Conservation (phyloP, 1,140 invertebrate species). For the Conus ventricosus region DNA sequence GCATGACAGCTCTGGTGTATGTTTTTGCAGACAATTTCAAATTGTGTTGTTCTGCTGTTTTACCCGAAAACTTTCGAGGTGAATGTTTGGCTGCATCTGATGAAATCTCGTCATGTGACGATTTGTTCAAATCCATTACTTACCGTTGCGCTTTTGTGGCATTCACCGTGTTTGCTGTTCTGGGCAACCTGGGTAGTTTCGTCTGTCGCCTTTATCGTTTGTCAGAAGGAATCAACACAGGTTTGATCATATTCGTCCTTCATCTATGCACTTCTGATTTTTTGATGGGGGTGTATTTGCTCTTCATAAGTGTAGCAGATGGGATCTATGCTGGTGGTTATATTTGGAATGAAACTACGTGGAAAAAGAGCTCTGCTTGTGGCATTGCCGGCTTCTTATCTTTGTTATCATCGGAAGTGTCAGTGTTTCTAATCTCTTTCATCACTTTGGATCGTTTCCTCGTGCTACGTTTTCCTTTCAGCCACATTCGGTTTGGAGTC, state of each 20-base stretch:
- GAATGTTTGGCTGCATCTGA: not conserved
- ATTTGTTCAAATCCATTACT: not conserved
- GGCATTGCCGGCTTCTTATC: not conserved
- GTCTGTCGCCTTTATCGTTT: not conserved
- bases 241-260: slow-evolving; percentile 7
- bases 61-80: not conserved
- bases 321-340: not conserved
- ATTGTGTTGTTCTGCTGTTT: not conserved
- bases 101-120: slow-evolving; percentile 14
- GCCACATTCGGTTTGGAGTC: not conserved
- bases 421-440: not conserved
- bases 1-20: not conserved
- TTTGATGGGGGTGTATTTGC: slow-evolving; percentile 7
- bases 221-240: not conserved
- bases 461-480: not conserved
- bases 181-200: not conserved
- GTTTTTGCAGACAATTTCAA: slow-evolving; percentile 20
- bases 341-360: not conserved
- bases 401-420: not conserved
- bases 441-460: slow-evolving; percentile 8
- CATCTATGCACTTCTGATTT: not conserved
- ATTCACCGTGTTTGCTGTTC: not conserved
- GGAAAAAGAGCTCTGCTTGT: not conserved
- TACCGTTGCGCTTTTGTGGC: not conserved
- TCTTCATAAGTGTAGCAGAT: not conserved